phyloP scores from a whole-genome alignment of 2,888 invertebrate species.

The Melanophora roralis region DNA sequence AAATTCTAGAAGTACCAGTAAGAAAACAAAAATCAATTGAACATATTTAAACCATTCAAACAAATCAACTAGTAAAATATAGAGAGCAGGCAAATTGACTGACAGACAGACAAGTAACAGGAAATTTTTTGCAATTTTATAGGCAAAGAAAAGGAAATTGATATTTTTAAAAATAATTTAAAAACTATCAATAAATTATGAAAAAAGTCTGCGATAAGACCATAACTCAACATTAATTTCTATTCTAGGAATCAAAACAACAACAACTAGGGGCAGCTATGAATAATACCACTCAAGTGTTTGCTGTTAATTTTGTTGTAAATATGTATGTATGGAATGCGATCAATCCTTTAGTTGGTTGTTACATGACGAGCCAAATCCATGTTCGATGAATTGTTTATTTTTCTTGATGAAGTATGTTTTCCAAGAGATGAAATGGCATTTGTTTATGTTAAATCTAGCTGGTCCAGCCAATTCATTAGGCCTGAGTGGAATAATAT shows the following conservation, averaged over 20 bases:
- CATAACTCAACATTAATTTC: neutral
- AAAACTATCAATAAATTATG: neutral
- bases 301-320: neutral
- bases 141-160: constrained; percentile 16
- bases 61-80: constrained; percentile 47
- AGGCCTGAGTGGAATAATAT: neutral
- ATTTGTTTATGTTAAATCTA: neutral
- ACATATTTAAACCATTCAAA: constrained; percentile 34
- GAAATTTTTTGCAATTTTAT: constrained; percentile 26
- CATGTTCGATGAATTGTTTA: constrained; percentile 39
- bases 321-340: constrained; percentile 17
- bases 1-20: neutral
- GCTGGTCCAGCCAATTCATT: neutral
- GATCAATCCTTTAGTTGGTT: constrained; percentile 51
- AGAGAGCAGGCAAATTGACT: no score
- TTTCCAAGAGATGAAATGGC: constrained; percentile 27
- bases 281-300: neutral
- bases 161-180: neutral
- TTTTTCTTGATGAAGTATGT: constrained; percentile 56
- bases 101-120: constrained; percentile 29
- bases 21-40: neutral
- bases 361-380: constrained; percentile 16
- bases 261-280: constrained; percentile 30
- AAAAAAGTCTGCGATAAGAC: neutral
- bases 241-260: constrained; percentile 14